Evolutionary conservation across 2,113 vertebrate species (phyloP), one percentile per base, ranked within the genome.

Genomic region (Tursiops truncatus): DNA sequence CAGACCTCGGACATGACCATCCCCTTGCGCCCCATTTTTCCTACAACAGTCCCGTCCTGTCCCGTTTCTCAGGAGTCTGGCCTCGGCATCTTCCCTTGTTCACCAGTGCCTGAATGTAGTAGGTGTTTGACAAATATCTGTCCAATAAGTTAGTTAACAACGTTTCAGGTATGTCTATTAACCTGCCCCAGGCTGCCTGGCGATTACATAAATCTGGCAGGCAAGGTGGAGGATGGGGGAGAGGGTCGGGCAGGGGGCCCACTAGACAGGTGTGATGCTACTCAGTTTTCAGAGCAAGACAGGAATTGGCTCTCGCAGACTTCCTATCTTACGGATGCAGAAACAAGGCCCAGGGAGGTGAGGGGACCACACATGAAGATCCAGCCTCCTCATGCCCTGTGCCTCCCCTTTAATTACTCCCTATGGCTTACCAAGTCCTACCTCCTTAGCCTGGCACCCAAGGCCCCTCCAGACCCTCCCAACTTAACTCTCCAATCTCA

Each of bases 231-330:
- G 2, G 11, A 12, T 12, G 26, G 13, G 60, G 36, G 20, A 20
- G 5, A 5, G 4, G 25, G 26, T 8, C 8, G 0, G 7, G 63
- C 31, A n/a, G 12, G 11, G 67, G 25, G 50, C 9, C 47, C 36
- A 3, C 21, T 33, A 81, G 56, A 4, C 36, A 6, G 1, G 3
- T 25, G 6, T 13, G 73, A 21, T 5, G 26, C 41, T 38, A n/a
- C 4, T 28, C 11, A 0, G 28, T 53, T 77, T 63, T 83, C n/a
- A 26, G 68, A 63, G 13, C 5, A 33, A 33, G 21, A 18, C 4
- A 26, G 25, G 17, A 23, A 1, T 36, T 5, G 58, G 23, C 5
- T 44, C n/a, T 53, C 47, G 26, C 38, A 56, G 33, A 28, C 36
- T 14, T 68, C 62, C 15, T 86, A 53, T 17, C n/a, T 63, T 21